phyloP scores from a whole-genome alignment of 2,113 vertebrate species.

The Clupea harengus region DNA sequence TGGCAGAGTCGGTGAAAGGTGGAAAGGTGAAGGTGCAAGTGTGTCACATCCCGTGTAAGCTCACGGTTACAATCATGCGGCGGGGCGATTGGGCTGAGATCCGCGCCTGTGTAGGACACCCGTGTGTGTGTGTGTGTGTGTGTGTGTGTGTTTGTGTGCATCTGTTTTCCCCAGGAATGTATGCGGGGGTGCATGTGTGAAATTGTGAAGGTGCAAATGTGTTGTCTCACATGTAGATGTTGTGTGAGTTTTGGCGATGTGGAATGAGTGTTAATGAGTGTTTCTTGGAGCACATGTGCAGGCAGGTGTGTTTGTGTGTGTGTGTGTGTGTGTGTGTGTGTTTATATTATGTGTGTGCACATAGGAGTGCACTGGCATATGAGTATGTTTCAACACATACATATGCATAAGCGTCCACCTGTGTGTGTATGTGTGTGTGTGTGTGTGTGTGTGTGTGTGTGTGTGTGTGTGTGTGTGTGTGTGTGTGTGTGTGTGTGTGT shows the following conservation, averaged over 20 bases:
- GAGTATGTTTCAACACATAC: too few species aligned
- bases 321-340: not conserved
- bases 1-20: not conserved
- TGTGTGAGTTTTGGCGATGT: not conserved
- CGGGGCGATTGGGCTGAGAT: too few species aligned
- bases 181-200: not conserved
- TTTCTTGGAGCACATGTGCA: not conserved
- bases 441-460: not conserved
- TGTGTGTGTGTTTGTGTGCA: conserved; percentile 14
- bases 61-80: not conserved
- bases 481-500: conserved; percentile 38
- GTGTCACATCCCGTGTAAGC: not conserved
- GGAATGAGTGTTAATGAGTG: not conserved
- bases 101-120: too few species aligned
- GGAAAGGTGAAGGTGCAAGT: not conserved
- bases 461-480: not conserved
- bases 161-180: not conserved
- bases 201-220: not conserved
- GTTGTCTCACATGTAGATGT: not conserved
- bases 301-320: not conserved
- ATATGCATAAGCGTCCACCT: not conserved
- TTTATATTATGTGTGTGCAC: not conserved
- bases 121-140: conserved; percentile 25
- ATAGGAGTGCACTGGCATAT: too few species aligned
- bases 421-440: not conserved